These are phyloP conservation scores for Clarias fuscus DNA, from an alignment of 2,797 vertebrate species.

Conservation along the genomic window DNA sequence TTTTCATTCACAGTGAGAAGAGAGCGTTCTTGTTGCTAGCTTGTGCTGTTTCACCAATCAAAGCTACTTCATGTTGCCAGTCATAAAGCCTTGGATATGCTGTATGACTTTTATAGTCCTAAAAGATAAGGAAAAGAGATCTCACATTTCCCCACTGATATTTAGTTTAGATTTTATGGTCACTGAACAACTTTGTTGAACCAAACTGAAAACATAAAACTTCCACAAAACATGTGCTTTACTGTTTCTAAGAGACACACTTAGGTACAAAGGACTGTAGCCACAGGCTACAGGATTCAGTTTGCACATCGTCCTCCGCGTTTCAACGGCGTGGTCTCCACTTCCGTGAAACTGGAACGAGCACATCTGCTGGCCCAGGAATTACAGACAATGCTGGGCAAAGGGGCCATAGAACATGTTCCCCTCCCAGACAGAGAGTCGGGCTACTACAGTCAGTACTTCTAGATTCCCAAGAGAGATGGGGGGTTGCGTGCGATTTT, in stretches of 20 bases:
- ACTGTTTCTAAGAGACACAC: background rate
- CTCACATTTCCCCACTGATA: background rate
- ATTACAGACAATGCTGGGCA: no score
- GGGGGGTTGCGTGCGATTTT: no score
- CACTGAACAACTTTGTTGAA: background rate
- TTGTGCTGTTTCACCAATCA: background rate
- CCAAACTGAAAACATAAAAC: background rate
- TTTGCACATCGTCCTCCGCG: no score
- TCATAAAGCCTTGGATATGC: constrained; percentile 2
- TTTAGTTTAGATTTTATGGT: background rate
- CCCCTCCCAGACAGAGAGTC: no score
- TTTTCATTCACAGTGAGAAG: constrained; percentile 4
- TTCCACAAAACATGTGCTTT: background rate
- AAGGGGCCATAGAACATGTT: no score
- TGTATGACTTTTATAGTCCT: constrained; percentile 15
- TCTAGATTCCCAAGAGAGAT: no score
- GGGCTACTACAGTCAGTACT: no score
- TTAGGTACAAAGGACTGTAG: no score
- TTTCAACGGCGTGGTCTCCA: no score
- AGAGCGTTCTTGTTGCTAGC: constrained; percentile 8
- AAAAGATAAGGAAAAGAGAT: background rate
- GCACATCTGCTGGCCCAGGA: no score
- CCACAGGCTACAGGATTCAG: no score
- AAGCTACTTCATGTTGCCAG: constrained; percentile 8
- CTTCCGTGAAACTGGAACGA: no score